Conservation (phyloP, 2,888 invertebrate genomes). For the Hydraecia micacea region DNA sequence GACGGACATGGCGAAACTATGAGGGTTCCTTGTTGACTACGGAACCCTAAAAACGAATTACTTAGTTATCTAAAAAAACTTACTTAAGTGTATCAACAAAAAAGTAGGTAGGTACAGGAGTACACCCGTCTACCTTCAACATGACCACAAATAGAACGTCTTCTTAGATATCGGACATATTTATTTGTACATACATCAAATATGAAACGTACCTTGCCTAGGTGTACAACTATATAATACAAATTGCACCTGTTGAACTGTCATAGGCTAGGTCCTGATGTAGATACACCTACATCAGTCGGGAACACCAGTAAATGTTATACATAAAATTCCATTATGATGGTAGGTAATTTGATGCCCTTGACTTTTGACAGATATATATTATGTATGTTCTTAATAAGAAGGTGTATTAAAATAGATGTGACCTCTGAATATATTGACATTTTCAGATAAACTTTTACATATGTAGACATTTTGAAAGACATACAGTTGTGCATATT, state of each 20-base stretch:
- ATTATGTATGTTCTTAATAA: constrained; percentile 66
- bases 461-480: constrained; percentile 72
- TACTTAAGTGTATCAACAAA: background rate
- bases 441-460: constrained; percentile 74
- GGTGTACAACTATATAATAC: background rate
- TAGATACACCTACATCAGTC: background rate
- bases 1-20: too few relatives aligned
- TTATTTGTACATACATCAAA: constrained; percentile 10
- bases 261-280: background rate
- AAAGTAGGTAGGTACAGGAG: constrained; percentile 12
- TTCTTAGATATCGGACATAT: constrained; percentile 40
- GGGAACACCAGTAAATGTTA: constrained; percentile 18
- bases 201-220: background rate
- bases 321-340: constrained; percentile 55
- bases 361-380: constrained; percentile 77
- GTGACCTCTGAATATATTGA: constrained; percentile 80
- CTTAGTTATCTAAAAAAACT: constrained; percentile 11
- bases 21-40: too few relatives aligned
- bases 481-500: constrained; percentile 64
- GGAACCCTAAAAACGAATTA: background rate
- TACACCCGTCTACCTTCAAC: constrained; percentile 44
- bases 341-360: constrained; percentile 66
- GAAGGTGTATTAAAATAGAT: constrained; percentile 69
- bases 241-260: constrained; percentile 3
- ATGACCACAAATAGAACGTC: constrained; percentile 63